A percentile compares a stretch with the other conserved stretches of the same genome.
Evolutionary conservation across 2,888 invertebrate genomes (phyloP).

Genomic region (Belgica antarctica): DNA sequence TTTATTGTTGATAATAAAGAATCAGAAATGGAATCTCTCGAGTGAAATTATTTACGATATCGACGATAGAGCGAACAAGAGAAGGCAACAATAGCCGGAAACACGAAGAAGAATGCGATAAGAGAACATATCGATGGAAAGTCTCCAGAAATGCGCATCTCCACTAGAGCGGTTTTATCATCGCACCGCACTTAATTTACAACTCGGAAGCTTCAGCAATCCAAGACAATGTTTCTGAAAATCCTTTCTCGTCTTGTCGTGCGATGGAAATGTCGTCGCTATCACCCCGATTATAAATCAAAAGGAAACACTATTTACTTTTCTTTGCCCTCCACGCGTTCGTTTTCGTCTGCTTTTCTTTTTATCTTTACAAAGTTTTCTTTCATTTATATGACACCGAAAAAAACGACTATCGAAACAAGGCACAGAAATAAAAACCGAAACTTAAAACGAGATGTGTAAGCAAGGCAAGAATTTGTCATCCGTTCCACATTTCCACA

Average conservation of each 20-base stretch:
- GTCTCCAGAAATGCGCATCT: constrained; percentile 3
- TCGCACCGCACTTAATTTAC: neutral
- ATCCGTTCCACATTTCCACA: constrained; percentile 11
- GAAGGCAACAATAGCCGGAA: neutral
- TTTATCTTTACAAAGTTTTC: constrained; percentile 33
- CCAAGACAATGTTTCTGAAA: neutral
- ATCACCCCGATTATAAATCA: neutral
- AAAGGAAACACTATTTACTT: constrained; percentile 16
- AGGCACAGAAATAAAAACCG: neutral
- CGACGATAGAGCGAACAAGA: neutral
- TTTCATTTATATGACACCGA: neutral
- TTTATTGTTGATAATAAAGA: neutral
- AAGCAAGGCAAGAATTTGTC: constrained; percentile 2
- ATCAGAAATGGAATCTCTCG: neutral
- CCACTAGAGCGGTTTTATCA: neutral
- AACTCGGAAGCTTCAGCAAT: neutral
- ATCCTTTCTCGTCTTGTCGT: too few relatives aligned
- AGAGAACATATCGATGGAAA: neutral
- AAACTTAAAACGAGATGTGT: neutral
- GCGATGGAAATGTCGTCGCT: too few relatives aligned
- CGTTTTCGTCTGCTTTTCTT: neutral
- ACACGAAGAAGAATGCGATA: neutral
- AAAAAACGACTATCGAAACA: neutral
- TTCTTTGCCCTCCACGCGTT: neutral
- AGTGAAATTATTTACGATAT: constrained; percentile 1